These are phyloP conservation scores for Drosophila rhopaloa DNA, from an alignment of 1,140 invertebrate genomes.

Conservation along the genomic window DNA sequence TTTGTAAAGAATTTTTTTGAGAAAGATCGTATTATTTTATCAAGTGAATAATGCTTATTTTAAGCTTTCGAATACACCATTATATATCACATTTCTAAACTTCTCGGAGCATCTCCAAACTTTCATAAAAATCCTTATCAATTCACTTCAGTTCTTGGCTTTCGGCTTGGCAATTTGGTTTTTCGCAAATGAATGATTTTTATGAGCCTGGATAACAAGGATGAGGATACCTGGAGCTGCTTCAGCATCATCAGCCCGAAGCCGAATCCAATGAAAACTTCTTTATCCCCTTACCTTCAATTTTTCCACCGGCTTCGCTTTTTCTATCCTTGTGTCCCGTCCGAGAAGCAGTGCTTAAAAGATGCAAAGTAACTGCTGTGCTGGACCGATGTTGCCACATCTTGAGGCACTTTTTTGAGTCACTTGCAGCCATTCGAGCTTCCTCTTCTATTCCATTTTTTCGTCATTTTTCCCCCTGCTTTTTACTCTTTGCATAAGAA, in stretches of 20 bases:
- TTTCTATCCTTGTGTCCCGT: conserved; percentile 8
- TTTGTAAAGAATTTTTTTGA: background rate
- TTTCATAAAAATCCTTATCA: conserved; percentile 10
- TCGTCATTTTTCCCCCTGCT: conserved; percentile 15
- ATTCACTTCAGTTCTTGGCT: background rate
- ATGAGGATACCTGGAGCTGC: conserved; percentile 33
- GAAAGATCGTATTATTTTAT: too few relatives aligned
- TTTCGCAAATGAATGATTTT: conserved; percentile 45
- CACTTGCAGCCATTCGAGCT: conserved; percentile 58
- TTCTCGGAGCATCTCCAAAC: too few relatives aligned
- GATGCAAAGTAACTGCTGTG: conserved; percentile 63
- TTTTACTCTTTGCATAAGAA: conserved; percentile 49
- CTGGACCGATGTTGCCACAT: conserved; percentile 59
- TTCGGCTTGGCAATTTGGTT: conserved; percentile 12
- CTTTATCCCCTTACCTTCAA: conserved; percentile 29
- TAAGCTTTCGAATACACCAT: too few relatives aligned
- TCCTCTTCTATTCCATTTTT: conserved; percentile 34
- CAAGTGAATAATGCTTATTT: too few relatives aligned
- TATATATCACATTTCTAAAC: background rate
- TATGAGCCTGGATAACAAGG: conserved; percentile 29
- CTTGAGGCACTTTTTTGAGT: conserved; percentile 47
- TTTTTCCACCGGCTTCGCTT: conserved; percentile 14
- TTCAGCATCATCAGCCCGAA: conserved; percentile 45
- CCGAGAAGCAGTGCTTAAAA: conserved; percentile 32
- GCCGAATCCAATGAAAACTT: conserved; percentile 50